phyloP scores from a whole-genome alignment of 1,140 invertebrate species.

The Pseudomyrmex sp. region DNA sequence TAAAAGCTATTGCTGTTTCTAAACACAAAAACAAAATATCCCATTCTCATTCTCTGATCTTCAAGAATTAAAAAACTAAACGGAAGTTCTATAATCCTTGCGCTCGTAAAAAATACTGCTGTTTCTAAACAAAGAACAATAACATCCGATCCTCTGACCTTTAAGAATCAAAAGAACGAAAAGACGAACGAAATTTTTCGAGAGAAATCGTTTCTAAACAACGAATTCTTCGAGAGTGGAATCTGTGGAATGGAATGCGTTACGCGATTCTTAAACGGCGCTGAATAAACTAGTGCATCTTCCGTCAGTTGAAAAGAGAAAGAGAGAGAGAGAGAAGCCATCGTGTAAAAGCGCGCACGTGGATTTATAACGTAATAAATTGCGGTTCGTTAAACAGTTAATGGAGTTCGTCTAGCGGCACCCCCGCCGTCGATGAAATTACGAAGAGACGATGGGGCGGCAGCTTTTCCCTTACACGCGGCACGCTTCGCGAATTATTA shows the following conservation, averaged over 20 bases:
- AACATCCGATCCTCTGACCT: neutral
- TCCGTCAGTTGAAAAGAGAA: neutral
- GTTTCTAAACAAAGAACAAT: neutral
- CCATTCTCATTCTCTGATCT: neutral
- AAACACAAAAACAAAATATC: neutral
- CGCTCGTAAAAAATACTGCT: no score
- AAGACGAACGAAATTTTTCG: neutral
- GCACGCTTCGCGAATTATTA: conserved; percentile 76
- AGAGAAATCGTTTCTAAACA: neutral
- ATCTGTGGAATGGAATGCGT: neutral
- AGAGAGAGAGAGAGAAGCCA: neutral
- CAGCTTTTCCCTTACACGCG: conserved; percentile 68
- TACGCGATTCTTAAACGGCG: conserved; percentile 22
- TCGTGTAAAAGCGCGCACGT: conserved; percentile 34
- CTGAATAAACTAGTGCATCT: conserved; percentile 43
- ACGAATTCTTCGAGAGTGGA: neutral
- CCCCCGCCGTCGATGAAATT: conserved; percentile 57
- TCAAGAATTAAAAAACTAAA: neutral
- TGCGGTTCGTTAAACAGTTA: conserved; percentile 75
- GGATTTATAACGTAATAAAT: conserved; percentile 76
- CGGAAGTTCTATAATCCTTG: no score
- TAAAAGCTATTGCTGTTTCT: no score
- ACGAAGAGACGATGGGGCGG: conserved; percentile 28
- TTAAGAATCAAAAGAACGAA: neutral
- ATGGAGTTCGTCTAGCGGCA: conserved; percentile 66